Base-by-base conservation (phyloP, 2,888 invertebrate species). In the Tipula helvola region DNA sequence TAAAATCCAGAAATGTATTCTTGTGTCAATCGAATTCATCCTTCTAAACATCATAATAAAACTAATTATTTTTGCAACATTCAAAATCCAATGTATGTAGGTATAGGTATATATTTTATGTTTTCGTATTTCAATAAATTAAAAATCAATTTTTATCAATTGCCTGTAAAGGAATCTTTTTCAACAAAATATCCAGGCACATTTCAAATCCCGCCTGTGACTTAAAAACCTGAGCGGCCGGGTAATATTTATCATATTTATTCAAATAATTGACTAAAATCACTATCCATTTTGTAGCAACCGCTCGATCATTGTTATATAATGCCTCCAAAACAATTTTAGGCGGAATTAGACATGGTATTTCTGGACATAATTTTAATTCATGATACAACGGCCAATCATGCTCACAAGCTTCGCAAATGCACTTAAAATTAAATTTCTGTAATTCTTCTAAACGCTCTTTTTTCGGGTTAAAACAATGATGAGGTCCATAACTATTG, bases 401-500 rank as follows among this genome's bases (percentile, higher is more conserved):
- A 85, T 94, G 90, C 16, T 90, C 89, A 89, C 98, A 98, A 0
- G 97, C 95, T 89, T 93, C 92, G 90, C 98, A 98, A 2, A 91
- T 88, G 89, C 98, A 98, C 0, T 90, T 91, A 90, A 98, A 98
- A 89, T 93, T 95, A 91, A 97, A 98, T 90, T 97, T 97, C 87
- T 93, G 92, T 10, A 98, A 92, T 42, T 92, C 92, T 7, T 91
- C 89, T 88, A 93, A 93, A 8, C 98, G 93, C 3, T 92, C 91
- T 2, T 87, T 52, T 87, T 92, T 93, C 28, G 91, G 89, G 90
- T 94, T 93, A 0, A 96, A 88, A 0, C 96, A 96, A 91, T 95
- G 95, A 90, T 97, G 96, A 86, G 93, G 94, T 93, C 97, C 96
- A 92, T 97, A 97, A 90, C 95, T 96, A 90, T 97, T 96, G 89